A percentile compares a stretch with the other conserved stretches of the same genome.
Conservation (phyloP, 1,140 invertebrate species). For the Dreissena rostriformis region DNA sequence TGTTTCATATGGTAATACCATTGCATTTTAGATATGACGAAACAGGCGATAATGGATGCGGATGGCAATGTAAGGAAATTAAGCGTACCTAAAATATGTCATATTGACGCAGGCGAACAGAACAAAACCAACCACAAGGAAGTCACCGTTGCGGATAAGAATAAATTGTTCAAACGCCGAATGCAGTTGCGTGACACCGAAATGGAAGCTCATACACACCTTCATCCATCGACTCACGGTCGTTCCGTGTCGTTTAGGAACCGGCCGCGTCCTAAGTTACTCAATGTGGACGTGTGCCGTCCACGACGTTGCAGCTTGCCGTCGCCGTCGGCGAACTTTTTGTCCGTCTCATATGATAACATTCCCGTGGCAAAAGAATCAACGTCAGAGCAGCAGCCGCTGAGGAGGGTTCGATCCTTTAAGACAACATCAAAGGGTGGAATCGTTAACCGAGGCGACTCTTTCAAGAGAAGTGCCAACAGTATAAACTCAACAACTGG, state of each 20-base stretch:
- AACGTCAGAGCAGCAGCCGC: conserved; percentile 83
- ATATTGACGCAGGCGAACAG: conserved; percentile 25
- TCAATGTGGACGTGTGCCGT: conserved; percentile 56
- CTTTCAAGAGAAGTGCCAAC: conserved; percentile 85
- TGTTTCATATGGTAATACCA: not conserved
- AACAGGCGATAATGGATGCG: conserved; percentile 22
- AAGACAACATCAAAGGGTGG: conserved; percentile 92
- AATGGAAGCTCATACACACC: too few species aligned
- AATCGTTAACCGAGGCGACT: conserved; percentile 96
- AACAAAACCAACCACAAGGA: too few species aligned
- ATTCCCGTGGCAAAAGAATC: conserved; percentile 25
- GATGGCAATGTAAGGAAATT: conserved; percentile 20
- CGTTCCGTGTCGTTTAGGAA: conserved; percentile 71
- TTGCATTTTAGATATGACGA: conserved; percentile 45
- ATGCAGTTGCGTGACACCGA: too few species aligned
- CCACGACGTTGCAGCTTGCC: conserved; percentile 68
- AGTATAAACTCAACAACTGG: conserved; percentile 89
- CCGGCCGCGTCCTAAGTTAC: conserved; percentile 61
- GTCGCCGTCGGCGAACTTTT: conserved; percentile 18
- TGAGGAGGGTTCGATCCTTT: conserved; percentile 93
- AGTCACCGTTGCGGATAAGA: too few species aligned
- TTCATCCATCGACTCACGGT: too few species aligned
- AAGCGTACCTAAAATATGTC: conserved; percentile 45
- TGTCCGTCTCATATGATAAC: conserved; percentile 53
- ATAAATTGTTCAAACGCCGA: too few species aligned